Base-by-base conservation (phyloP, 2,888 invertebrate genomes). In the Temnothorax unifasciatus region DNA sequence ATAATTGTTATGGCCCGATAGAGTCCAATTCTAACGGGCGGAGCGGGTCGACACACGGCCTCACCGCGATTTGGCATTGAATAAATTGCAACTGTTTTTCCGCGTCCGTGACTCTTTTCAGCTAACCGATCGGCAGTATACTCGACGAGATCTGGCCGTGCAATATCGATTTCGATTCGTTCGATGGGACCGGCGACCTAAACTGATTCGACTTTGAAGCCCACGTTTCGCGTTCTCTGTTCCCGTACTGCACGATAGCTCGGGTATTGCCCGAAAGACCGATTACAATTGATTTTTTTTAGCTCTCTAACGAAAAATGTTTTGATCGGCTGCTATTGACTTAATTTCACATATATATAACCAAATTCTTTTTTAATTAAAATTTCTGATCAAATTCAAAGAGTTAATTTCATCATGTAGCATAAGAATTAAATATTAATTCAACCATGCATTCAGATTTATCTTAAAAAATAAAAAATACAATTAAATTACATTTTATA, bases 1-100 rank as follows among this genome's bases (percentile, higher is more conserved):
- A 93, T 93, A 93, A 93, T 93, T 92, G 93, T 93, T 93, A 93
- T 91, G 87, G 91, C 90, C 88, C 92, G 90, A 92, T 92, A 87
- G 91, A 92, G 93, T 87, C 86, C 88, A 87, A 90, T 90, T 86
- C 87, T 84, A 76, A 69, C 69, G 84, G 41, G 25, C 21, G 81
- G 76, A 84, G 69, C 83, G 81, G 79, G 34, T 83, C 83, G 41
- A 57, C 57, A 18, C 71, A 18, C 71, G 73, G 79, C 66, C 76
- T 52, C 86, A 71, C 84, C 76, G 85, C 88, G 79, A 84, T 90
- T 86, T 88, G 76, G 86, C 90, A 87, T 92, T 92, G 89, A 91
- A 91, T 91, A 91, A 90, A 92, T 91, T 90, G 90, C 89, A 87
- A 90, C 90, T 90, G 85, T 90, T 90, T 90, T 81, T 88, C 86